Base-by-base conservation (phyloP, 2,113 vertebrate species). In the Calyptomena viridis region DNA sequence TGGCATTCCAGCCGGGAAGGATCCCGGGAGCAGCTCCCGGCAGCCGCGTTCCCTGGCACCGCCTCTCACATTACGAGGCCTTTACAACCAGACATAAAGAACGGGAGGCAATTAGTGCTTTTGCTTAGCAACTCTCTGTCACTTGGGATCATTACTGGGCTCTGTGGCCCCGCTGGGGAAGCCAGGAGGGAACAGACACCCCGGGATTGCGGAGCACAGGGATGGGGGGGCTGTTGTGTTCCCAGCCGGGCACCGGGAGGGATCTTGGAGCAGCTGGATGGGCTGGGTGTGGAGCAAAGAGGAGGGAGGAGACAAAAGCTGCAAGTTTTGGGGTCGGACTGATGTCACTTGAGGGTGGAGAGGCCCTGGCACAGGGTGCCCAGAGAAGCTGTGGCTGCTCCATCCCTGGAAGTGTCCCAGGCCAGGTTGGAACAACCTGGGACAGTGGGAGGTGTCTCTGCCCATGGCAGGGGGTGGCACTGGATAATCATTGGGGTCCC, bases 361-460 rank as follows among this genome's bases (percentile, higher is more conserved):
- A 25, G 17, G 3, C 28, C n/a, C 23, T 23, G 60, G 71, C 83
- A 14, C 83, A 31, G 60, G 56, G n/a, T 76, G 56, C 35, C 44
- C 44, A 2, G 25, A 14, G 4, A 11, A 58, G 28, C 62, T 6
- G 0, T 2, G 60, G 12, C 72, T 59, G 37, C 37, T 18, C 11
- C 73, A 22, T 44, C 73, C 73, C 53, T 52, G 63, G 37, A 3
- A 19, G 33, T 30, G 47, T 6, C 64, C 64, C 1, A n/a, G 47
- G 46, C 52, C 31, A 0, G 44, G 1, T 11, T 13, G 35, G 35
- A 35, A 6, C 42, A 2, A 5, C 16, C 31, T 5, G 72, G 18
- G 4, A 12, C 1, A 0, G 4, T 6, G 56, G 15, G 2, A 63
- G 1, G 8, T 28, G 12, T 47, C 39, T n/a, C n/a, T n/a, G 14